These are phyloP conservation scores for Himantopus leucocephalus DNA, from an alignment of 2,113 vertebrate species.

Conservation along the genomic window DNA sequence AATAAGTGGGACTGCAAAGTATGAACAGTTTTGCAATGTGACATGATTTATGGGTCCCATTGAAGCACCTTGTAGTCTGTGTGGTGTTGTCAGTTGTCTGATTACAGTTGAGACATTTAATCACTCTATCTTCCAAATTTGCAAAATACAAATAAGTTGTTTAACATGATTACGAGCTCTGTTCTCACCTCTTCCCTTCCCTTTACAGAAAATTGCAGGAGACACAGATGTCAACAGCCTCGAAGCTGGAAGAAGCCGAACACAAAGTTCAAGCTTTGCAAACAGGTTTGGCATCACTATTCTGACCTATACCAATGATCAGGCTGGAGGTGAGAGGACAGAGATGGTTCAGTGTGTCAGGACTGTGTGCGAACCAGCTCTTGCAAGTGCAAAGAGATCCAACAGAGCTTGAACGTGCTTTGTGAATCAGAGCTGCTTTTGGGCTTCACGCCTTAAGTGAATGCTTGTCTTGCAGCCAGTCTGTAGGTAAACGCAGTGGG, in stretches of 20 bases:
- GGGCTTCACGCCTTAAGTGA: not conserved
- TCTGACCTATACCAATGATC: not conserved
- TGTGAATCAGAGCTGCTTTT: not conserved
- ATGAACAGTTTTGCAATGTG: not conserved
- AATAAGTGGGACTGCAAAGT: not conserved
- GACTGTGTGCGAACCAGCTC: not conserved
- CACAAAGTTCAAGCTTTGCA: conserved; percentile 92
- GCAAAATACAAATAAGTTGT: not conserved
- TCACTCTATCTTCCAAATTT: not conserved
- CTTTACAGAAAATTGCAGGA: conserved; percentile 89
- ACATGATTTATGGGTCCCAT: not conserved
- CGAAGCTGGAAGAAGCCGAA: conserved; percentile 93
- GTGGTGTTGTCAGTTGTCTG: not conserved
- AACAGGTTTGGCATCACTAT: conserved; percentile 83
- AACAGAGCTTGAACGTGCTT: not conserved
- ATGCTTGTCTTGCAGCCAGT: not conserved
- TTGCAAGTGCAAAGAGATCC: not conserved
- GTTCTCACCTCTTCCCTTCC: conserved; percentile 29
- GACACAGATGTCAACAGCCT: conserved; percentile 91
- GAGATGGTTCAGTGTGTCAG: not conserved
- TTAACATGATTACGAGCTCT: not conserved
- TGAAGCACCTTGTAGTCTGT: conserved; percentile 1
- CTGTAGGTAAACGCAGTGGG: not conserved
- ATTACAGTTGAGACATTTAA: not conserved
- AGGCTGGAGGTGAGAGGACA: not conserved